Evolutionary conservation across 2,113 vertebrate genomes (phyloP), one percentile per base, ranked within the genome.

Genomic region (Hypocryptadius cinnamomeus): DNA sequence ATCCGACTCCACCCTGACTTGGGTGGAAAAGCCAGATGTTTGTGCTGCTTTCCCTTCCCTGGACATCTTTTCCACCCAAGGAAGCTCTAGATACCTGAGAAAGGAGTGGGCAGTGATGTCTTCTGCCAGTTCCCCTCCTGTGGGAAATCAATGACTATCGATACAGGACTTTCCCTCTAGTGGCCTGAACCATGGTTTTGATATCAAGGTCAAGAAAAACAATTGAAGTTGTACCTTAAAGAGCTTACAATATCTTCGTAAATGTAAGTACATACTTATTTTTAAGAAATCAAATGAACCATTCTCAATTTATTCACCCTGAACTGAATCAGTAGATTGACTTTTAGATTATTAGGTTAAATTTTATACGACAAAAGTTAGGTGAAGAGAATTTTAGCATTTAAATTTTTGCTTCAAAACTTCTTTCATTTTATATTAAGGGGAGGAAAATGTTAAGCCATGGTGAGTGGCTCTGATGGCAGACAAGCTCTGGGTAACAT

Each of bases 401-500:
- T 74, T 45, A 70, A 66, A 68, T 21, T 39, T 27, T 74, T 74
- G 16, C 21, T 85, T 87, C 65, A 60, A 85, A 91, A 45, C 5
- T 24, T 82, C 5, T 68, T 91, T 31, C 40, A 30, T 69, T 80
- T 83, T 73, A 37, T 45, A 50, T 63, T 73, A 72, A 74, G 30
- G 4, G 9, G 9, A 3, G 0, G 1, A 5, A 56, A 61, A 30
- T 23, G 37, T 35, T 76, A n/a, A 53, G 23, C 54, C 0, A 11
- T 59, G 16, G 30, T 39, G 25, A 68, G 35, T 0, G 0, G 25
- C 20, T 93, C 33, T 64, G 28, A 87, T 24, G 21, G 48, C 44
- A 87, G 51, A 84, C 23, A 44, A 60, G 13, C 61, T 84, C 40
- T 24, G 37, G 7, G 10, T 51, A 39, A 56, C 1, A 1, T 20